Conservation (phyloP, 2,888 invertebrate genomes). For the Anodontia alba region DNA sequence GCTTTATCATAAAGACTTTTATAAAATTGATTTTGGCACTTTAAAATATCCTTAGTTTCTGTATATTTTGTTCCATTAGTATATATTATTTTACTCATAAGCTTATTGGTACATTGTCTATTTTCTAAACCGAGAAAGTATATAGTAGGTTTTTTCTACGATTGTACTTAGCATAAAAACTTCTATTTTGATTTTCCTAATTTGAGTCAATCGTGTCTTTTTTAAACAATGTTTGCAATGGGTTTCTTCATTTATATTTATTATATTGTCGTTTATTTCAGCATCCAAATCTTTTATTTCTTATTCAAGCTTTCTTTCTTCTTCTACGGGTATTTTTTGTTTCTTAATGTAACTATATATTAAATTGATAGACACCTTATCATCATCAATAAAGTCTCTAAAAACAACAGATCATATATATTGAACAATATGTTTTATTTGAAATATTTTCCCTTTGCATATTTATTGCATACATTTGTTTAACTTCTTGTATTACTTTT, state of each 20-base stretch:
- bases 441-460: neutral
- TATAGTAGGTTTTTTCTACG: neutral
- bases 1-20: neutral
- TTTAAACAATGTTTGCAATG: neutral
- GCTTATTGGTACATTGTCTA: too few relatives aligned
- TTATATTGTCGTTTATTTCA: neutral
- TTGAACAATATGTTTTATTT: neutral
- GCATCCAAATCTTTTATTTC: neutral
- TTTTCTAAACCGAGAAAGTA: too few relatives aligned
- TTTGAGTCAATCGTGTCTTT: neutral
- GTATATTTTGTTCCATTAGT: too few relatives aligned
- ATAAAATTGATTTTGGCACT: neutral
- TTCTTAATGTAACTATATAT: neutral
- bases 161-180: conserved; percentile 3
- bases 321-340: too few relatives aligned
- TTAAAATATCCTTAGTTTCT: conserved; percentile 1
- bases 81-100: neutral
- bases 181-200: neutral
- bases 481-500: neutral
- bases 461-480: neutral
- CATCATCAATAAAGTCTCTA: neutral
- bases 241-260: neutral
- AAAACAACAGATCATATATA: neutral
- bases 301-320: neutral
- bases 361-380: neutral